These are phyloP conservation scores for Lucifuga dentata DNA, from an alignment of 2,113 vertebrate species.

Conservation along the genomic window DNA sequence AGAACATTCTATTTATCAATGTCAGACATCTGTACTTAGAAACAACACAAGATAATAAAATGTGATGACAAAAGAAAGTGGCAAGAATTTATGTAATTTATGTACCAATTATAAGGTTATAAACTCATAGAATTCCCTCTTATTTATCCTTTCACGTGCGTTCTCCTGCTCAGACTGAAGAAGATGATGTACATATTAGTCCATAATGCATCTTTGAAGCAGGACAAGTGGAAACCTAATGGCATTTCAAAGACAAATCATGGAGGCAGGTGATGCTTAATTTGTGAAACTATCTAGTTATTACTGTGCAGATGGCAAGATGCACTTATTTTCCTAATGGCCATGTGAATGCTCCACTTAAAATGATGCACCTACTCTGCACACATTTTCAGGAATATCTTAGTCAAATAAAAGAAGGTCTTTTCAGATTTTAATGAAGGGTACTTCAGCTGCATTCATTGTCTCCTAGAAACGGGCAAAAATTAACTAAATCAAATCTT, in stretches of 20 bases:
- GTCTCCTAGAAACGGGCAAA: conserved; percentile 45
- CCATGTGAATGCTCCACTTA: conserved; percentile 54
- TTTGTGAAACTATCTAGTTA: conserved; percentile 69
- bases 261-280: conserved; percentile 67
- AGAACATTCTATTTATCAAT: neutral
- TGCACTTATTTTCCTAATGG: conserved; percentile 67
- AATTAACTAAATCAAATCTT: conserved; percentile 35
- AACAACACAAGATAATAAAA: too few species aligned
- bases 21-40: too few species aligned
- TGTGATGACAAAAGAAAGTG: too few species aligned
- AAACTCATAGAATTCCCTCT: conserved; percentile 7
- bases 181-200: conserved; percentile 25
- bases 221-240: conserved; percentile 64
- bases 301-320: conserved; percentile 73
- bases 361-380: conserved; percentile 38
- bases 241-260: conserved; percentile 66
- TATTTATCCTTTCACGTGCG: conserved; percentile 18
- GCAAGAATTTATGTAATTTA: conserved; percentile 5
- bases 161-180: conserved; percentile 2
- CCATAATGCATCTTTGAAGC: conserved; percentile 60
- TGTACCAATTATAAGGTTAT: conserved; percentile 20
- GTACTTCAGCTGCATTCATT: conserved; percentile 69
- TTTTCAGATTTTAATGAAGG: conserved; percentile 62
- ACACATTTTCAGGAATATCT: conserved; percentile 51
- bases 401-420: conserved; percentile 52